Evolutionary conservation across 2,888 invertebrate species (phyloP).

Genomic region (Drosophila mettleri): DNA sequence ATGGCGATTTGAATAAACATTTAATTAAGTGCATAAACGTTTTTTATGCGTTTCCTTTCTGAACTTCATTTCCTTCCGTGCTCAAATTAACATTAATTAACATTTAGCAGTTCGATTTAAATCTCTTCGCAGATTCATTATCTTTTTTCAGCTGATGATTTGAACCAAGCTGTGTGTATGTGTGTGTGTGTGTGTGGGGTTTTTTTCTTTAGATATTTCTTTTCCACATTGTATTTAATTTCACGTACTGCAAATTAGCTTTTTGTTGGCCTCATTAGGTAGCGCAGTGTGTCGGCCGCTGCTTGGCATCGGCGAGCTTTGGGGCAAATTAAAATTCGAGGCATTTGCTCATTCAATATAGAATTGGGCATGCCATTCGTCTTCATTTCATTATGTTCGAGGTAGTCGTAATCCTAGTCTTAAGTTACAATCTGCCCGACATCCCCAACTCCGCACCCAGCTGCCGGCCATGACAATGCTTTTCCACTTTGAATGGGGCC

Average conservation of each 20-base stretch:
- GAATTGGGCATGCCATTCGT: constrained; percentile 53
- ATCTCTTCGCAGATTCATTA: constrained; percentile 6
- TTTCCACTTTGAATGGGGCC: constrained; percentile 42
- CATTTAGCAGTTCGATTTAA: constrained; percentile 1
- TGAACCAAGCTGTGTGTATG: neutral
- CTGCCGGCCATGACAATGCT: constrained; percentile 9
- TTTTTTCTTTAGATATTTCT: neutral
- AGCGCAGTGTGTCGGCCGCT: constrained; percentile 52
- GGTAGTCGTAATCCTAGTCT: constrained; percentile 42
- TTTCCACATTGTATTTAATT: constrained; percentile 1
- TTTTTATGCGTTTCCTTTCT: constrained; percentile 3
- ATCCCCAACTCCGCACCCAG: neutral
- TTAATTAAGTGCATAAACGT: neutral
- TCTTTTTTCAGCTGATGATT: constrained; percentile 6
- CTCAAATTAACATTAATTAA: constrained; percentile 24
- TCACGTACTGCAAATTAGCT: constrained; percentile 10
- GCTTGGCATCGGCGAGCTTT: neutral
- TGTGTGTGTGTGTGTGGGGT: neutral
- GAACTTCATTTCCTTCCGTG: neutral
- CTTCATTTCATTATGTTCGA: constrained; percentile 67
- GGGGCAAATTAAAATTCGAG: constrained; percentile 51
- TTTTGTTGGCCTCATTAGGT: constrained; percentile 51
- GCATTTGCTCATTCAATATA: constrained; percentile 22
- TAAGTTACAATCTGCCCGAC: constrained; percentile 2
- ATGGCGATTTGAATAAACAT: neutral